Conservation (phyloP, 2,797 vertebrate genomes). For the Tangara arthus region DNA sequence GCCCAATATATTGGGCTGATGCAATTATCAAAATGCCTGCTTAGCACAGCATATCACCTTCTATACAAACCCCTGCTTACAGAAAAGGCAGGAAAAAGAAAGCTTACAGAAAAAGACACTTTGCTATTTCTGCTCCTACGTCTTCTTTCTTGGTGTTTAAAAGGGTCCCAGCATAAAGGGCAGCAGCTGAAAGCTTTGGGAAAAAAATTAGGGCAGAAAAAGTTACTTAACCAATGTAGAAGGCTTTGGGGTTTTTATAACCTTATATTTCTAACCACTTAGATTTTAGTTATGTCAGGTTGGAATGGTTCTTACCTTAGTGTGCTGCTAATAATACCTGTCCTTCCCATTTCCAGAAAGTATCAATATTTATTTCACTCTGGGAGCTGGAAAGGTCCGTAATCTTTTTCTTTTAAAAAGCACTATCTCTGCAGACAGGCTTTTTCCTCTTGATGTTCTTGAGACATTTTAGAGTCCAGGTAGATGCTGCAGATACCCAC, state of each 20-base stretch:
- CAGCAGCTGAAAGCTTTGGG: neutral
- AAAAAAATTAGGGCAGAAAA: neutral
- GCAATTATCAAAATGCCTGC: neutral
- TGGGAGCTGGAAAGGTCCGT: neutral
- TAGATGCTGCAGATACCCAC: neutral
- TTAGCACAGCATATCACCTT: neutral
- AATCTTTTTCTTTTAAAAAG: neutral
- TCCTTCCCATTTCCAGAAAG: neutral
- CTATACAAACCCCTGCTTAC: neutral
- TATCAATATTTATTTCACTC: neutral
- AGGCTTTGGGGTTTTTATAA: neutral
- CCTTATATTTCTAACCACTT: neutral
- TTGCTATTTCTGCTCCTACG: neutral
- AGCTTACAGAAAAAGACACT: neutral
- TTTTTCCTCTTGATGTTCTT: neutral
- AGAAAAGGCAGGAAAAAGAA: neutral
- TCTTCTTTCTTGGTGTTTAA: neutral
- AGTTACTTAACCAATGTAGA: neutral
- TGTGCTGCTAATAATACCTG: neutral
- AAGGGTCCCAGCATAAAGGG: neutral
- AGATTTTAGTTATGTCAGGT: neutral
- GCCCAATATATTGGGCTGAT: neutral
- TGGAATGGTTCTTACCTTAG: neutral
- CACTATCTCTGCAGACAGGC: neutral
- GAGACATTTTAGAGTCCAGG: neutral